phyloP scores from a whole-genome alignment of 2,797 vertebrate genomes.

The Spondyliosoma cantharus region DNA sequence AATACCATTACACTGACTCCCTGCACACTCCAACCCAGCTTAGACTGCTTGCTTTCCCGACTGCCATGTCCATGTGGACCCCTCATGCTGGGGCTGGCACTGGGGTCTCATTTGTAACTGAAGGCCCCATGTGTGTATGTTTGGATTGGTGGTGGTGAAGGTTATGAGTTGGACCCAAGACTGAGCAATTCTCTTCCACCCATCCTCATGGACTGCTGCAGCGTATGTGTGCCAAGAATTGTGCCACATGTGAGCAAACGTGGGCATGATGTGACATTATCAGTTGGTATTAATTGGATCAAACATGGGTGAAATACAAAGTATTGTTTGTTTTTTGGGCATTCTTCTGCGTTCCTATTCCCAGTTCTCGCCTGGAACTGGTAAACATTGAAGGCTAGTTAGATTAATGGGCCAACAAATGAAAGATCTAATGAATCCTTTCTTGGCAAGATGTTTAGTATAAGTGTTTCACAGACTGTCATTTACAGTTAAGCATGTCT shows the following conservation, averaged over 20 bases:
- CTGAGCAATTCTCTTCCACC: conserved; percentile 28
- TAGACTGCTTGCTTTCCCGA: conserved; percentile 13
- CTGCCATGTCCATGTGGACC: not conserved
- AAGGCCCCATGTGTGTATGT: conserved; percentile 11
- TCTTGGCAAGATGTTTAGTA: not conserved
- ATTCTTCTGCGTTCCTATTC: not conserved
- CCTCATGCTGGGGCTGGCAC: conserved; percentile 28
- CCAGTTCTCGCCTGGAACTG: too few species aligned
- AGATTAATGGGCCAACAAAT: not conserved
- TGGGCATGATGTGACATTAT: conserved; percentile 6
- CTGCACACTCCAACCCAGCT: not conserved
- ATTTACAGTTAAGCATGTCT: conserved; percentile 1
- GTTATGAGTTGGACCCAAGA: conserved; percentile 4
- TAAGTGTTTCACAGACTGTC: not conserved
- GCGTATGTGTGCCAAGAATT: conserved; percentile 1
- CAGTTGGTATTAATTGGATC: conserved; percentile 14
- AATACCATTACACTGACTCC: not conserved
- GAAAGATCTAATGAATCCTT: not conserved
- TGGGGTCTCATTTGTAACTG: conserved; percentile 20
- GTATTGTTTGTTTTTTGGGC: not conserved
- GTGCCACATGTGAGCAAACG: not conserved
- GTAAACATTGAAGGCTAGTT: not conserved
- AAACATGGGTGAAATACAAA: not conserved
- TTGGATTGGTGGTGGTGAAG: not conserved
- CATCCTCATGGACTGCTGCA: not conserved